A percentile compares a stretch with the other conserved stretches of the same genome.
These are phyloP conservation scores for Gephyroberyx darwinii DNA, from an alignment of 2,797 vertebrate genomes.

Conservation along the genomic window DNA sequence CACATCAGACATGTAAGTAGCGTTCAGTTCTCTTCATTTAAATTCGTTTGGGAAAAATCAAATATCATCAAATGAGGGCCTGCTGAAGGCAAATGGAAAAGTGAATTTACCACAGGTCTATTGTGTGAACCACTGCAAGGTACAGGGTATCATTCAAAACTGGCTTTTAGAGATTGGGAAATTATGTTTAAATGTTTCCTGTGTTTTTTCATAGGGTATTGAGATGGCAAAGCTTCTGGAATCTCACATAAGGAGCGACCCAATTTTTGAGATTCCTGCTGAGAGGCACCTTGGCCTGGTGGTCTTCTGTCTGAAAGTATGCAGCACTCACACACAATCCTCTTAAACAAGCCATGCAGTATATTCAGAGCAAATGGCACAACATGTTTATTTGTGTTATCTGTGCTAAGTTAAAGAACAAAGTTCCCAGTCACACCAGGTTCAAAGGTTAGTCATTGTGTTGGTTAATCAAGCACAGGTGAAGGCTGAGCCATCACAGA, in stretches of 20 bases:
- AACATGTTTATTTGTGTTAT: neutral
- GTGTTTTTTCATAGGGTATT: constrained; percentile 81
- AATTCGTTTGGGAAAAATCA: neutral
- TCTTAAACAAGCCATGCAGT: neutral
- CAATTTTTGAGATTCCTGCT: constrained; percentile 93
- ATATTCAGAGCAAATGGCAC: neutral
- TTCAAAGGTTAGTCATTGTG: constrained; percentile 52
- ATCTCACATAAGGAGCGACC: constrained; percentile 86
- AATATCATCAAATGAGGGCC: neutral
- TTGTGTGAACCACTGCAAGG: neutral
- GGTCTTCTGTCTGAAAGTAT: constrained; percentile 92
- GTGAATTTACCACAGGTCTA: neutral
- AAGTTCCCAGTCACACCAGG: constrained; percentile 3
- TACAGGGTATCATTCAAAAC: neutral
- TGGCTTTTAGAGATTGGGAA: neutral
- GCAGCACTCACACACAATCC: constrained; percentile 7
- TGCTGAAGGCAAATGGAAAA: neutral
- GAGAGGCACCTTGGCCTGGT: constrained; percentile 94
- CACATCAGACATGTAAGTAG: constrained; percentile 91
- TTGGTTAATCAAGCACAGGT: constrained; percentile 3
- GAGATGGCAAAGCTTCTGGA: constrained; percentile 95
- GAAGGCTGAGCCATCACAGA: constrained; percentile 1
- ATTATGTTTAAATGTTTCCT: neutral
- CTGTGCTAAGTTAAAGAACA: no score
- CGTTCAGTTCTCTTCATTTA: neutral